Evolutionary conservation across 2,888 invertebrate genomes (phyloP), one percentile per base, ranked within the genome.

Genomic region (Acanthosepion pharaonis): DNA sequence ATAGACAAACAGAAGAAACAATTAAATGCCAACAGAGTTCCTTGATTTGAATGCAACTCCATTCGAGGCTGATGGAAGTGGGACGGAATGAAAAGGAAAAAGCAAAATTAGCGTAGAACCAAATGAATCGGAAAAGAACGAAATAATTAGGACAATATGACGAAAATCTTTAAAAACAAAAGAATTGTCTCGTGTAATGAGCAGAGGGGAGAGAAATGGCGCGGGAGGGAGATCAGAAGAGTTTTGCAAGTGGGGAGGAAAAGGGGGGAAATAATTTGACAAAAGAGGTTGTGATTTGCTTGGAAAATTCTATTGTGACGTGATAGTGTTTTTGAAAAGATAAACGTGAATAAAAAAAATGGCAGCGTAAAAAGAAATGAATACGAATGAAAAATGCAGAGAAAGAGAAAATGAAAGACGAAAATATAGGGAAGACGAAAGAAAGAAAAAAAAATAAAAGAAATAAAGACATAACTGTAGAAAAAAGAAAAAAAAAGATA

Each of bases 31-130:
- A 78, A 78, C 18, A 11, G 78, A n/a, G 33, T 78, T 78, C n/a
- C n/a, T 78, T 78, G n/a, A 78, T 78, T 78, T n/a, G n/a, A 78
- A 78, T 78, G 78, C 78, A 78, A 78, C 78, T 33, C 78, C 78
- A 78, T 15, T n/a, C 78, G 2, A n/a, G n/a, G 78, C 15, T n/a
- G 78, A n/a, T 11, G n/a, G 15, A 78, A 78, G 15, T 33, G 78
- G n/a, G 28, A n/a, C 9, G 28, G n/a, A 11, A n/a, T 28, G n/a
- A 78, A 1, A 2, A n/a, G 6, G 8, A n/a, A n/a, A 78, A 78
- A 1, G 0, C 15, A 11, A n/a, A n/a, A 15, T 78, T 28, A 28
- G 78, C 8, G n/a, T 4, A 15, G 33, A 78, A 4, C 9, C 15
- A 15, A 78, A 78, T 5, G n/a, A 78, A 15, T 15, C 1, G n/a